Base-by-base conservation (phyloP, 2,888 invertebrate species). In the Tetheella fluctuosa region DNA sequence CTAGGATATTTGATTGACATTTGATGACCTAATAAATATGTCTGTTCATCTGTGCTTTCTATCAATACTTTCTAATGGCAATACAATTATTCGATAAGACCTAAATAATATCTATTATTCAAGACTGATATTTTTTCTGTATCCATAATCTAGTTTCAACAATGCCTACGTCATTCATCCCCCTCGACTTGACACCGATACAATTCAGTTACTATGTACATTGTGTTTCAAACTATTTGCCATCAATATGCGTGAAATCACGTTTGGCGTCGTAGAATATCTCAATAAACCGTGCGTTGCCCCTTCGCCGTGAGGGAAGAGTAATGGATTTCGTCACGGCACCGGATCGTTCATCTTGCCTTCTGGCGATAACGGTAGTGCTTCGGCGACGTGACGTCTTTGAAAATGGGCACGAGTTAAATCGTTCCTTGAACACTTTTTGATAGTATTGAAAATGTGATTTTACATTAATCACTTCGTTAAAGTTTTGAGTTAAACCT, bases 241-340 rank as follows among this genome's bases (percentile, higher is more conserved):
- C 60, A 70, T 71, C 69, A 72, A 69, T 74, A 68, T 62, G 62
- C 62, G 59, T 69, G 70, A 76, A 75, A 76, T 78, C 73, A 71
- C 73, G 68, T 74, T 69, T 65, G 64, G 63, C 66, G 55, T 60
- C 42, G 65, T 63, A 64, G 68, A 70, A 77, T 79, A 79, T 80
- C 74, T 77, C 73, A 76, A 82, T 80, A 74, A 72, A 67, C 71
- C 62, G 65, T 57, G 59, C 64, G 64, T 64, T 69, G 69, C 63
- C 63, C 65, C 64, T 59, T 59, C 63, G 67, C 63, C 57, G 39
- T 39, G 39, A 34, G 34, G 34, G 59, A 60, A 57, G 56, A 63
- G 64, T 71, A 82, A 82, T 81, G 76, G 75, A 73, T 72, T 73
- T 72, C 65, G 74, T 77, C 78, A 76, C 74, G 79, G 64, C 65